These are phyloP conservation scores for Drosophila arizonae DNA, from an alignment of 1,140 invertebrate species.

Conservation along the genomic window DNA sequence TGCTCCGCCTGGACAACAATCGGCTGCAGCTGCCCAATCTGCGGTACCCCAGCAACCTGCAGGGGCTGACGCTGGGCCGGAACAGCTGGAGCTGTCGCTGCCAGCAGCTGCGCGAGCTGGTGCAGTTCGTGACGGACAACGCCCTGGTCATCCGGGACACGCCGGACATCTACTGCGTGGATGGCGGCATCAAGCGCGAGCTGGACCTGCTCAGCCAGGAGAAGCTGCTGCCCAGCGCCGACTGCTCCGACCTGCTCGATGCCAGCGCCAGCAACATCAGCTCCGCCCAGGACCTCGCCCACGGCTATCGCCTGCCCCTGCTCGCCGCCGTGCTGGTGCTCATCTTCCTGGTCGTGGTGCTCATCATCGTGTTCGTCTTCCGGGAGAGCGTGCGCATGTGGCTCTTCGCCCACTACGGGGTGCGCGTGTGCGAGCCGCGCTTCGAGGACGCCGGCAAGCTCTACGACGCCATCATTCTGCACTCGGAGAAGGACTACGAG, in stretches of 20 bases:
- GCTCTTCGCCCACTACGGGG: slow-evolving; percentile 94
- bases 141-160: slow-evolving; percentile 90
- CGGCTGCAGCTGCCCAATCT: slow-evolving; percentile 84
- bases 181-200: slow-evolving; percentile 89
- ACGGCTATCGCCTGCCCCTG: slow-evolving; percentile 90
- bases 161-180: slow-evolving; percentile 90
- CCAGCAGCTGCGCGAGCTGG: slow-evolving; percentile 92
- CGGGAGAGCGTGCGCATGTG: slow-evolving; percentile 93
- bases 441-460: slow-evolving; percentile 92
- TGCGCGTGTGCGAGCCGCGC: slow-evolving; percentile 86
- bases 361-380: slow-evolving; percentile 92
- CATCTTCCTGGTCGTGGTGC: slow-evolving; percentile 88
- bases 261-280: slow-evolving; percentile 90
- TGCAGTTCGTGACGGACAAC: slow-evolving; percentile 92
- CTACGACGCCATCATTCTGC: slow-evolving; percentile 96
- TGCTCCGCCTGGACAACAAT: slow-evolving; percentile 93
- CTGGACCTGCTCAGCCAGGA: slow-evolving; percentile 85
- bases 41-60: slow-evolving; percentile 84
- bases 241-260: slow-evolving; percentile 83
- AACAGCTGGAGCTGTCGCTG: slow-evolving; percentile 96
- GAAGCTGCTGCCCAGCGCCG: slow-evolving; percentile 41
- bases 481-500: slow-evolving; percentile 95
- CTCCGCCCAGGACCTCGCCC: slow-evolving; percentile 87
- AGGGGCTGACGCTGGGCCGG: slow-evolving; percentile 89
- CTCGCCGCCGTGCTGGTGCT: slow-evolving; percentile 90